Conservation (phyloP, 2,113 vertebrate genomes). For the Brevimyrus niger region DNA sequence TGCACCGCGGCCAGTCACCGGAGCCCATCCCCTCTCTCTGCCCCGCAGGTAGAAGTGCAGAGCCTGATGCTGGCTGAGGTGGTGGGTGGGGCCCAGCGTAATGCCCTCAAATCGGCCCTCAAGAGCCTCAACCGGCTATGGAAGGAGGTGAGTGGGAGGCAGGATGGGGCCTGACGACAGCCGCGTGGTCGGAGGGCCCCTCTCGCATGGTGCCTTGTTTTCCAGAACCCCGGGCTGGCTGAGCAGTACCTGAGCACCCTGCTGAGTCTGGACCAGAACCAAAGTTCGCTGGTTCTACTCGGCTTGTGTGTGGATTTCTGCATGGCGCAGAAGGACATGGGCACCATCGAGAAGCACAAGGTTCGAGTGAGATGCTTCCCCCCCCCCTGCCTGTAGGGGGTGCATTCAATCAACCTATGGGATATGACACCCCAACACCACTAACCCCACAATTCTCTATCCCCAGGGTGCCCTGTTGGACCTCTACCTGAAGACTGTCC, state of each 20-base stretch:
- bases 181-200: background rate
- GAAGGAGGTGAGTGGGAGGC: constrained; percentile 68
- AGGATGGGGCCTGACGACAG: no score
- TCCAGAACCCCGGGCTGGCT: constrained; percentile 75
- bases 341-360: constrained; percentile 73
- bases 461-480: constrained; percentile 75
- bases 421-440: background rate
- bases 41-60: constrained; percentile 82
- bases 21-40: background rate
- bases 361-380: constrained; percentile 42
- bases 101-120: constrained; percentile 65
- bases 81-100: constrained; percentile 79
- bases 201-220: background rate
- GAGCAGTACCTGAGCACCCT: constrained; percentile 78
- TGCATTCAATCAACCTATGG: background rate
- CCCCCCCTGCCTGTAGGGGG: background rate
- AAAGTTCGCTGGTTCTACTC: constrained; percentile 68
- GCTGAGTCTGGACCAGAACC: constrained; percentile 75
- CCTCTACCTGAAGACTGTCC: constrained; percentile 85
- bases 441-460: constrained; percentile 2
- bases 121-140: constrained; percentile 81
- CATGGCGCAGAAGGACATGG: constrained; percentile 70
- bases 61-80: constrained; percentile 82
- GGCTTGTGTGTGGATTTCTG: constrained; percentile 82
- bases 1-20: background rate